Evolutionary conservation across 2,797 vertebrate species (phyloP).

Genomic region (Podarcis lilfordi): DNA sequence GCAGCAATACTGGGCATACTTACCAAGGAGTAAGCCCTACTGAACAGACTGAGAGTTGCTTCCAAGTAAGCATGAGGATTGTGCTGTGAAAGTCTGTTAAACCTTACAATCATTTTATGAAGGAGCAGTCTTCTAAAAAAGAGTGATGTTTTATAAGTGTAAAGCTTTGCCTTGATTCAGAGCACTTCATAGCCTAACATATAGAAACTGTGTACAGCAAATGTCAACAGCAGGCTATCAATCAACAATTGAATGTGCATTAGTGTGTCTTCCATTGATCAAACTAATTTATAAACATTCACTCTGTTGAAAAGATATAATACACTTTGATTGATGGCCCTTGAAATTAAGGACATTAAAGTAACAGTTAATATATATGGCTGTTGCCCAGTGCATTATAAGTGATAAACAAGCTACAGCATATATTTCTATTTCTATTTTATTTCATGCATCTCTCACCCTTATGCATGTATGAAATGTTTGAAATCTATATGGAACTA

Average conservation of each 20-base stretch:
- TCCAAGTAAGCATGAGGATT: background rate
- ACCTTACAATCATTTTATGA: background rate
- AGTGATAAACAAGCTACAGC: conserved; percentile 39
- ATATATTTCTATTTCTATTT: conserved; percentile 9
- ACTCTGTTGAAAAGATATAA: conserved; percentile 13
- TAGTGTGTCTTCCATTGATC: conserved; percentile 17
- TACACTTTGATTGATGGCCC: conserved; percentile 52
- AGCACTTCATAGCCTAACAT: conserved; percentile 25
- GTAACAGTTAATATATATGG: conserved; percentile 41
- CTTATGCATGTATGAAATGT: conserved; percentile 20
- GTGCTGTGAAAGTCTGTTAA: conserved; percentile 17
- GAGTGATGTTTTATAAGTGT: background rate
- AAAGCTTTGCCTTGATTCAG: conserved; percentile 20
- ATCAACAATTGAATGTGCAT: background rate
- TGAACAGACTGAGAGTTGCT: background rate
- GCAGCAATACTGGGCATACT: background rate
- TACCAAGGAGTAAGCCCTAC: background rate
- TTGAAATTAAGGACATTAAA: conserved; percentile 70
- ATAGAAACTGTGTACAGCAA: background rate
- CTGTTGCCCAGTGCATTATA: background rate
- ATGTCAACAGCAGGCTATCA: conserved; percentile 48
- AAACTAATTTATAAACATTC: background rate
- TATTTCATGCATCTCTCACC: conserved; percentile 36
- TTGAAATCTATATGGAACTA: conserved; percentile 40
- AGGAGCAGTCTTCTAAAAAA: conserved; percentile 17